phyloP scores from a whole-genome alignment of 2,113 vertebrate genomes.

The Dicaeum eximium region DNA sequence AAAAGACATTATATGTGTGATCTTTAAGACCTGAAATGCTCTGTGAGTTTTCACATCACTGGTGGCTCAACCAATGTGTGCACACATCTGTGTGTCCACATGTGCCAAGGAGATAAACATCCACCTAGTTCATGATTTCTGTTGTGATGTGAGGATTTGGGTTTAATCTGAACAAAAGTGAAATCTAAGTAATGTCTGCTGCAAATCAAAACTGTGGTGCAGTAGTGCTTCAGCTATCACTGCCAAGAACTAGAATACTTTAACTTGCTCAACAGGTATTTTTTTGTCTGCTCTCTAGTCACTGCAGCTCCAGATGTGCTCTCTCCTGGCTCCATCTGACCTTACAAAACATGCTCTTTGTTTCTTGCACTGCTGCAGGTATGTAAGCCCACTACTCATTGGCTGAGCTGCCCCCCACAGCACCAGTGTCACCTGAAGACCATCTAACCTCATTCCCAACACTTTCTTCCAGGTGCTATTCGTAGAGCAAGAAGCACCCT shows the following conservation, averaged over 20 bases:
- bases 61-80: background rate
- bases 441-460: background rate
- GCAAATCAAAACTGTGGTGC: background rate
- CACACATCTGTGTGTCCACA: accelerated
- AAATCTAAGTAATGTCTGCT: background rate
- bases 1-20: background rate
- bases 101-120: background rate
- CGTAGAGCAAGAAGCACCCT: background rate
- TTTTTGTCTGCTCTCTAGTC: background rate
- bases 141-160: background rate
- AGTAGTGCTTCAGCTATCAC: background rate
- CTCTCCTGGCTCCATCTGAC: background rate
- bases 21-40: background rate
- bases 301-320: background rate
- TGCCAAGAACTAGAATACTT: background rate
- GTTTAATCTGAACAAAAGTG: background rate
- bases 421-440: background rate
- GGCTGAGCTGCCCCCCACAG: background rate
- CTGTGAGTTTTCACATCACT: background rate
- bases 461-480: background rate
- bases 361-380: background rate
- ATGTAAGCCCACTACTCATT: background rate
- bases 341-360: background rate
- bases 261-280: background rate
- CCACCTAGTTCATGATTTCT: background rate